Base-by-base conservation (phyloP, 1,140 invertebrate species). In the Sycophaga agraensis region DNA sequence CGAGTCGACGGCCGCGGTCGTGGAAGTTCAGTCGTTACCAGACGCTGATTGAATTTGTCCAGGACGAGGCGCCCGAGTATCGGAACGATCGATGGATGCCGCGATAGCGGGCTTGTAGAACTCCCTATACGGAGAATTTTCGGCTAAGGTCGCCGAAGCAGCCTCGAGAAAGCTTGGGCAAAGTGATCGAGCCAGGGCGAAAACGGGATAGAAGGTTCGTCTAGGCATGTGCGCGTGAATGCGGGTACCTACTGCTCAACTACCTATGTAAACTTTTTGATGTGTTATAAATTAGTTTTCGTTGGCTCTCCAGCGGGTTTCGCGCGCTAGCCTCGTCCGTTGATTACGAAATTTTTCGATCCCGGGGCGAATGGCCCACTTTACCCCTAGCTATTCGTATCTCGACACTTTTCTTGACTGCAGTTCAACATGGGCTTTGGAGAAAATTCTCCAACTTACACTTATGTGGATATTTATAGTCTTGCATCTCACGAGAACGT, bases 1-100 rank as follows among this genome's bases (percentile, higher is more conserved):
- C 34, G 42, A 37, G 11, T 40, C 24, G 45, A 4, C 42, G 40
- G 11, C 37, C 28, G 28, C 34, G 31, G 28, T 17, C 31, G 17
- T 31, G 11, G 39, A n/a, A 14, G 37, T 21, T 19, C 26, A 39
- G 19, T 54, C 40, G 51, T 7, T 22, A 26, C n/a, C 3, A 37
- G 16, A 14, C 17, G 16, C 28, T 51, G 3, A n/a, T n/a, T 4
- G 34, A 37, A 50, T 21, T 2, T 2, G 17, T 28, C 11, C 37
- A 6, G 6, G 2, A 34, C 22, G n/a, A 37, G 43, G 43, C 35
- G 46, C 34, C 7, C 31, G 43, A 46, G 17, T n/a, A n/a, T n/a
- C n/a, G n/a, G n/a, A n/a, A n/a, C n/a, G n/a, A n/a, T n/a, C n/a
- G 31, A 57, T 57, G 42, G 39, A 57, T 35, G 42, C 43, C 43